phyloP scores from a whole-genome alignment of 2,797 vertebrate genomes.

The Acrossocheilus fasciatus region DNA sequence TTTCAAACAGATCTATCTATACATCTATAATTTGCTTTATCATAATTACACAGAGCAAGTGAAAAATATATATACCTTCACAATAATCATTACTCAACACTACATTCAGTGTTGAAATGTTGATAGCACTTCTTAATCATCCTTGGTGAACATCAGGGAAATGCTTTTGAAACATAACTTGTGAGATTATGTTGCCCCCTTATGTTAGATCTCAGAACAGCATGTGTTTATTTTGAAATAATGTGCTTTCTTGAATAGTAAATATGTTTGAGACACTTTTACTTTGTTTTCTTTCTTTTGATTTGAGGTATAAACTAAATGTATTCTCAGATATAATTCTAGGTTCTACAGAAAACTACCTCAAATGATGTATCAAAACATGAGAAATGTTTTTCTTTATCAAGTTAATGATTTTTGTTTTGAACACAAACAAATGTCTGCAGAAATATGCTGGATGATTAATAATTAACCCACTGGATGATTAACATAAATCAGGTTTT shows the following conservation, averaged over 20 bases:
- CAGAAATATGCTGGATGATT: neutral
- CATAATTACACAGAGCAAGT: neutral
- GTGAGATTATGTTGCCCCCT: neutral
- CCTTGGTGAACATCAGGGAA: neutral
- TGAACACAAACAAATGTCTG: neutral
- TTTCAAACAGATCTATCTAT: neutral
- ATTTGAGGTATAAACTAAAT: neutral
- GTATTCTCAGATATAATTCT: neutral
- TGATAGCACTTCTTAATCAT: neutral
- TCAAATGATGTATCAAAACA: neutral
- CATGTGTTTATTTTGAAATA: neutral
- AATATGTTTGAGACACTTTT: neutral
- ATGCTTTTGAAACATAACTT: neutral
- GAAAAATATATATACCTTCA: neutral
- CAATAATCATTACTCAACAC: neutral
- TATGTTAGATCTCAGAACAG: neutral
- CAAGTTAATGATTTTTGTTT: neutral
- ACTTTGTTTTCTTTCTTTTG: neutral
- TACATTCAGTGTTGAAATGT: neutral
- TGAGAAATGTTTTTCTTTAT: neutral
- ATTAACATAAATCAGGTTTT: conserved; percentile 33
- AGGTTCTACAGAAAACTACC: neutral
- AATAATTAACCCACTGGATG: neutral
- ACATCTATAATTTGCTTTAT: neutral
- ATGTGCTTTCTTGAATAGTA: neutral